A percentile compares a stretch with the other conserved stretches of the same genome.
phyloP scores from a whole-genome alignment of 1,140 invertebrate genomes.

The Drosophila tristis region DNA sequence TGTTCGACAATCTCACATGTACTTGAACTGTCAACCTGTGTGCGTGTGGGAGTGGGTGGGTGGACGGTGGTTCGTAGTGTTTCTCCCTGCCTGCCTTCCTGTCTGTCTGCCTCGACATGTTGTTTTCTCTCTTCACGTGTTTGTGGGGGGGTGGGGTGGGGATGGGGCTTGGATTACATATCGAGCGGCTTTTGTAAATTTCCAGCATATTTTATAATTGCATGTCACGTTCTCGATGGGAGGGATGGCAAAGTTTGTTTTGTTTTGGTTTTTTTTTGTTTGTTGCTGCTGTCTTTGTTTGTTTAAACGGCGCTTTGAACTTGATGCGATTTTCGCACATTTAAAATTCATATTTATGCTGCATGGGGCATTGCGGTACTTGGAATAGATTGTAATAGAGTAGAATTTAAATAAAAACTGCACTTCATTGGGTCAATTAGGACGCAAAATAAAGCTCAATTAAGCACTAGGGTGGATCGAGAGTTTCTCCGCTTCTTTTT shows the following conservation, averaged over 20 bases:
- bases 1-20: slow-evolving; percentile 64
- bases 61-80: background rate
- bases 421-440: too few species aligned
- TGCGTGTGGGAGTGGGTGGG: background rate
- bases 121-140: slow-evolving; percentile 23
- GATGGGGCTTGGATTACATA: slow-evolving; percentile 22
- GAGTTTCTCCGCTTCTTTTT: too few species aligned
- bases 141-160: background rate
- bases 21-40: slow-evolving; percentile 62
- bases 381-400: too few species aligned
- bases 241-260: slow-evolving; percentile 23
- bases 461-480: too few species aligned
- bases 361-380: too few species aligned
- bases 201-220: slow-evolving; percentile 49
- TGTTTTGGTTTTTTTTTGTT: background rate
- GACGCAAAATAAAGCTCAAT: too few species aligned
- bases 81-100: too few species aligned
- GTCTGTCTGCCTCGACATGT: background rate
- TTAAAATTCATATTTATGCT: slow-evolving; percentile 1
- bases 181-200: slow-evolving; percentile 33
- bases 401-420: too few species aligned
- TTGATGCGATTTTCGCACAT: slow-evolving; percentile 39
- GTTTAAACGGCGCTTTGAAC: slow-evolving; percentile 37
- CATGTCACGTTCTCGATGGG: slow-evolving; percentile 22
- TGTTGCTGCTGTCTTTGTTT: background rate